Conservation (phyloP, 2,888 invertebrate species). For the Rhogogaster chlorosoma region DNA sequence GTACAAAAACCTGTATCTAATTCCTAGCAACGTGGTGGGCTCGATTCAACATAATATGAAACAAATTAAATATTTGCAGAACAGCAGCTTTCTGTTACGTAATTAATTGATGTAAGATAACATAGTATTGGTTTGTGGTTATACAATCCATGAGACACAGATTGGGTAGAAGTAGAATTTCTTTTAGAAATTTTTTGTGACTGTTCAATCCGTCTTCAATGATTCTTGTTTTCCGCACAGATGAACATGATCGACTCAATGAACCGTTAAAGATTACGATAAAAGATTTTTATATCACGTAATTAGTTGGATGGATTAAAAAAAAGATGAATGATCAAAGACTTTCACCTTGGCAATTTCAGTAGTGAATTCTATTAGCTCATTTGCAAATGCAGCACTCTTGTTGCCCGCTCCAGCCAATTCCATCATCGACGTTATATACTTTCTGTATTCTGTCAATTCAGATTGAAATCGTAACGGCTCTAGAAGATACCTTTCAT, state of each 20-base stretch:
- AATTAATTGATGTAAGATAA: constrained; percentile 25
- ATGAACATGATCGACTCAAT: constrained; percentile 17
- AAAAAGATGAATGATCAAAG: constrained; percentile 3
- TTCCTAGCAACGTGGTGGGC: constrained; percentile 51
- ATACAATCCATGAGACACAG: constrained; percentile 58
- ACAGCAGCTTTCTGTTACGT: background rate
- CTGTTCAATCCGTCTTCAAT: constrained; percentile 17
- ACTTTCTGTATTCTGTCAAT: constrained; percentile 82
- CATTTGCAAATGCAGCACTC: constrained; percentile 81
- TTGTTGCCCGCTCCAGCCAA: constrained; percentile 70
- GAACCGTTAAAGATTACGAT: constrained; percentile 31
- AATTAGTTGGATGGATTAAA: constrained; percentile 3
- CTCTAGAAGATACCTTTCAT: constrained; percentile 83
- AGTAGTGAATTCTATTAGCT: constrained; percentile 82
- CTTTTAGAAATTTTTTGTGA: constrained; percentile 11
- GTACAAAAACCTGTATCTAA: background rate
- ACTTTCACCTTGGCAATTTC: constrained; percentile 81
- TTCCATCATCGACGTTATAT: constrained; percentile 81
- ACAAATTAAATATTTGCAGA: background rate
- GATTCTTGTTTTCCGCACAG: constrained; percentile 42
- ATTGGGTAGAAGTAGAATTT: constrained; percentile 53
- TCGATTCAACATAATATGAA: background rate
- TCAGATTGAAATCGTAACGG: constrained; percentile 82
- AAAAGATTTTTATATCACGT: constrained; percentile 17
- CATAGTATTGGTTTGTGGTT: constrained; percentile 51